A percentile compares a stretch with the other conserved stretches of the same genome.
Evolutionary conservation across 2,888 invertebrate species (phyloP).

Genomic region (Synergus umbraculus): DNA sequence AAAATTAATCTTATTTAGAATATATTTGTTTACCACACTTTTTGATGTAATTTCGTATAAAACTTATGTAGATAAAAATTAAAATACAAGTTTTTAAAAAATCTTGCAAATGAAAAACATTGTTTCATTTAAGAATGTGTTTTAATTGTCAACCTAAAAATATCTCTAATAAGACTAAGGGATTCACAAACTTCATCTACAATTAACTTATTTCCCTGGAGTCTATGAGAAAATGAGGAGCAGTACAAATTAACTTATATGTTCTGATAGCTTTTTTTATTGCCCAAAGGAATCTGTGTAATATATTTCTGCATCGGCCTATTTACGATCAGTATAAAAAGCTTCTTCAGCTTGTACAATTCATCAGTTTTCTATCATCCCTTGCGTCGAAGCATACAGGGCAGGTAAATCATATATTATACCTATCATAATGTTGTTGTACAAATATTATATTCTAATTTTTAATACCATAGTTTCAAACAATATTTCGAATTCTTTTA

Average conservation of each 20-base stretch:
- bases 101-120: no score
- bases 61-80: neutral
- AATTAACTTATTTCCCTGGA: slow-evolving; percentile 47
- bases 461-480: no score
- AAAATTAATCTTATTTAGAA: no score
- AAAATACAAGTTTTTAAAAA: neutral
- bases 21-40: no score
- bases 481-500: no score
- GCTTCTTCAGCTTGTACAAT: neutral
- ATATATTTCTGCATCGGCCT: slow-evolving; percentile 8
- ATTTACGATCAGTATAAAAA: slow-evolving; percentile 49
- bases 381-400: slow-evolving; percentile 19
- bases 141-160: neutral
- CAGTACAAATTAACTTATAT: slow-evolving; percentile 41
- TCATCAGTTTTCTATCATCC: slow-evolving; percentile 45
- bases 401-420: slow-evolving; percentile 30
- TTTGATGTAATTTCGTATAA: neutral
- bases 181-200: neutral
- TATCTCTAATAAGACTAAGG: neutral
- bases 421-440: neutral
- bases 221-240: slow-evolving; percentile 43
- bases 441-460: no score
- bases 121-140: neutral
- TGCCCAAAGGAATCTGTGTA: slow-evolving; percentile 47
- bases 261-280: slow-evolving; percentile 47